Percentiles rank a stretch among this genome's conserved stretches.
Conservation (phyloP, 2,113 vertebrate species). For the Pedetes capensis region DNA sequence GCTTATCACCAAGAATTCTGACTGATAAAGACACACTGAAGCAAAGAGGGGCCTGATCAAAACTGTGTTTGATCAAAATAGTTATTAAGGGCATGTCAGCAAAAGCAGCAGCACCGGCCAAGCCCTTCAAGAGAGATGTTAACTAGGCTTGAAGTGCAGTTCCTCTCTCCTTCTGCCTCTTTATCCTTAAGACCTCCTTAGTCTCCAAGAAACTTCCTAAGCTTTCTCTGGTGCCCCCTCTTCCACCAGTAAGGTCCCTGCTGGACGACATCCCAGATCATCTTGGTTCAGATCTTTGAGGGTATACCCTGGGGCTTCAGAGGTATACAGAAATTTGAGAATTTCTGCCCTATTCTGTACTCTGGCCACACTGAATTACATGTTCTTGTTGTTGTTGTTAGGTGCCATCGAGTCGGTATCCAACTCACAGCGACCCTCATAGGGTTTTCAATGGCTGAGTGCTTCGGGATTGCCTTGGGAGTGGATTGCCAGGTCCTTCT, state of each 20-base stretch:
- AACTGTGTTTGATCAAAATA: neutral
- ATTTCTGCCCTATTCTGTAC: neutral
- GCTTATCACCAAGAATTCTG: neutral
- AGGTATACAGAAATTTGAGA: neutral
- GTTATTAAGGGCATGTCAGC: neutral
- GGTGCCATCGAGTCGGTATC: no score
- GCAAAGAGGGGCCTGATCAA: neutral
- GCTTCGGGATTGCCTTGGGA: no score
- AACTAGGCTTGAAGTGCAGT: rapidly evolving
- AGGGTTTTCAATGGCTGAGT: no score
- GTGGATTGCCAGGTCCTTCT: no score
- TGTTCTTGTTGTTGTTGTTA: no score
- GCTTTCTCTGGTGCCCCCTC: neutral
- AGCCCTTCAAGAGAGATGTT: neutral
- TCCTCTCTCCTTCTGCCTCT: neutral
- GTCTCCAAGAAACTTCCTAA: neutral
- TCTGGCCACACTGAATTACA: neutral
- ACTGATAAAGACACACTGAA: neutral
- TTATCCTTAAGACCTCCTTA: neutral
- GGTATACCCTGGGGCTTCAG: neutral
- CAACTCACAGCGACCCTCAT: no score
- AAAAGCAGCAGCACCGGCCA: neutral
- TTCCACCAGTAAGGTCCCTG: neutral
- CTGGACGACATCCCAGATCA: neutral
- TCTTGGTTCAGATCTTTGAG: neutral